phyloP scores from a whole-genome alignment of 2,888 invertebrate species.

The Notocelia uddmanniana region DNA sequence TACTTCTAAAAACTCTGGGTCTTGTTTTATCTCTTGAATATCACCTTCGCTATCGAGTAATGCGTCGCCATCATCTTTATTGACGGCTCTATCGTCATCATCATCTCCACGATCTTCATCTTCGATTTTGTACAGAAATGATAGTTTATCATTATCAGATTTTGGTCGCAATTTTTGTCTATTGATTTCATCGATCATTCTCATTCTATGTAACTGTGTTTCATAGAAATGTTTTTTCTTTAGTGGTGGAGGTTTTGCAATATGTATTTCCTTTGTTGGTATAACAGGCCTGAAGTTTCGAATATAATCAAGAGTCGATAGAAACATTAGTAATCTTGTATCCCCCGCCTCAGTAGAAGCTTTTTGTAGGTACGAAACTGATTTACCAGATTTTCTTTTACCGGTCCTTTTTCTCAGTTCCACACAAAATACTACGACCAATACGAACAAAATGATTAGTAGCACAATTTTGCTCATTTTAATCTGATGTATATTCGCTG shows the following conservation, averaged over 20 bases:
- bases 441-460: neutral
- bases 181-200: neutral
- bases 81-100: neutral
- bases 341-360: neutral
- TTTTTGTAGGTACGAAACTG: neutral
- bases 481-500: neutral
- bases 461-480: neutral
- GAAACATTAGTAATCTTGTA: neutral
- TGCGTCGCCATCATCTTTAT: neutral
- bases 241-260: neutral
- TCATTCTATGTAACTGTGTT: neutral
- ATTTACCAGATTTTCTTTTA: neutral
- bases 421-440: neutral
- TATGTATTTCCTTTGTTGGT: neutral
- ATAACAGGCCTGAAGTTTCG: neutral
- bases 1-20: neutral
- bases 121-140: neutral
- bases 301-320: neutral
- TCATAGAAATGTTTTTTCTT: conserved; percentile 1
- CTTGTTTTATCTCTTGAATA: neutral
- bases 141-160: neutral
- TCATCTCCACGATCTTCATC: neutral
- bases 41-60: neutral
- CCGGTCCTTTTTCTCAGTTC: neutral
- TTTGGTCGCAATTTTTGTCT: neutral